Base-by-base conservation (phyloP, 2,113 vertebrate genomes). In the Myrmecobius fasciatus region DNA sequence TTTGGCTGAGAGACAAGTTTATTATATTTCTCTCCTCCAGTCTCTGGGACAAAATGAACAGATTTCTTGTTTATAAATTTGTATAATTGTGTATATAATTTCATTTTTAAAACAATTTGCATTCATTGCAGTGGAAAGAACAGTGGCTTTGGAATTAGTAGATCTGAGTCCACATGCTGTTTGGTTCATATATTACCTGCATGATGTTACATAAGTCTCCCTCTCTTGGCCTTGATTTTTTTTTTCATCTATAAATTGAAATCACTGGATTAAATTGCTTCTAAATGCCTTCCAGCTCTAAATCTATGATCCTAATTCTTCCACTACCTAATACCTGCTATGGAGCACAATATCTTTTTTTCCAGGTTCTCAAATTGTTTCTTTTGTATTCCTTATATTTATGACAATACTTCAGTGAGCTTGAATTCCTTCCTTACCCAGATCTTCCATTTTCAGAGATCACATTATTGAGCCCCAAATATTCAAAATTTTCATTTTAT, bases 41-140 rank as follows among this genome's bases (percentile, higher is more conserved):
- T 90, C 36, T 95, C 89, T 1, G 46, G 49, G 83, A 83, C 28
- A 52, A 56, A 14, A 24, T 67, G n/a, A 94, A 4, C 17, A 91
- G 52, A 54, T 36, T 91, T 26, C 14, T 92, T 95, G 14, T 56
- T 54, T n/a, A 89, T 89, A 83, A 83, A 20, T 43, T 91, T 94
- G 12, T 22, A 92, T 49, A 1, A 46, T 92, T 94, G n/a, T 36
- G 51, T 47, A 67, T 31, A 51, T 91, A 47, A 56, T 3, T 10
- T 91, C 56, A 94, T 25, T 75, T n/a, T 96, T 52, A n/a, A 17
- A 3, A 75, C n/a, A n/a, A 43, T 43, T 10, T 4, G 20, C n/a
- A 43, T 20, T n/a, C 2, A 43, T 20, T 43, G 43, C 5, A 83
- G 20, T 43, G 67, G 67, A 43, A 75, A 75, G 17, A 75, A 6